Base-by-base conservation (phyloP, 2,888 invertebrate species). In the Aleiodes alternator region DNA sequence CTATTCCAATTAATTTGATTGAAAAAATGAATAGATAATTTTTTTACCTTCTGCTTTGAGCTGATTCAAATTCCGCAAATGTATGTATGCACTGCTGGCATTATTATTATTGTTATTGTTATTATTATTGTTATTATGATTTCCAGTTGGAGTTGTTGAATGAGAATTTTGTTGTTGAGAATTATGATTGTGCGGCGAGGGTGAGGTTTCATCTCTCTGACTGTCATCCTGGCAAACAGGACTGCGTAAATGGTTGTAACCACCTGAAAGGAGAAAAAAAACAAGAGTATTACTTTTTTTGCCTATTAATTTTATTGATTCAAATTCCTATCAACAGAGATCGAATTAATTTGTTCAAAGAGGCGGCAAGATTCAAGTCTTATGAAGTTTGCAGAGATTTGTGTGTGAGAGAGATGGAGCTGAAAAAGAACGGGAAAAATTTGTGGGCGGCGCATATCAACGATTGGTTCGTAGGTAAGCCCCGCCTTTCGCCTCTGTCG, bases 161-260 rank as follows among this genome's bases (percentile, higher is more conserved):
- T 84, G 89, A 79, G 85, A 86, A 79, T 84, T 87, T 72, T 50
- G 57, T 72, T 72, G 57, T 83, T 88, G 88, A 69, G 84, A 82
- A 78, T 81, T 87, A 80, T 88, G 87, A 80, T 85, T 85, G 69
- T 88, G 88, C 64, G 83, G 84, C 69, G 90, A 88, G 53, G 90
- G 89, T 53, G 90, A 88, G 61, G 86, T 85, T 75, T 90, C 90
- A 82, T 90, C 89, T 81, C 89, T 86, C 82, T 87, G 87, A 72
- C 79, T 85, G 71, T 86, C 86, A 69, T 87, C 87, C 77, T 87
- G 90, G 87, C 91, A 91, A 68, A 90, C 90, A 68, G 92, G 91
- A 88, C 91, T 92, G 84, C 91, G 90, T 80, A 92, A 84, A 83
- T 91, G 91, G 81, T 91, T 91, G 86, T 92, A 92, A 77, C 91